These are phyloP conservation scores for Steromphala cineraria DNA, from an alignment of 2,888 invertebrate genomes.

Conservation along the genomic window DNA sequence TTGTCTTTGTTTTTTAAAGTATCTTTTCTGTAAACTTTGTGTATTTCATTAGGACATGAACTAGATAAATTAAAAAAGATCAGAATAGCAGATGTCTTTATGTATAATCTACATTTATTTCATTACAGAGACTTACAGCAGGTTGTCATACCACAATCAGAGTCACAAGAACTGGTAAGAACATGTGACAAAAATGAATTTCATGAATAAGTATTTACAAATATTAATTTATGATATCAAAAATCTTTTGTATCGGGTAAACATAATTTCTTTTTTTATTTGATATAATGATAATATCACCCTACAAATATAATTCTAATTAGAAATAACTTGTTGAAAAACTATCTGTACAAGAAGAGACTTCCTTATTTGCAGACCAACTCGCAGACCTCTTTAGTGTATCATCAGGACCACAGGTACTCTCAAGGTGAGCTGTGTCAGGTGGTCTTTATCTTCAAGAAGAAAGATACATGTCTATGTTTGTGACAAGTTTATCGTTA, in stretches of 20 bases:
- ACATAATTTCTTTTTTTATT: too few species aligned
- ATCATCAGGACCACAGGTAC: slow-evolving; percentile 54
- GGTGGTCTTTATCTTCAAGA: too few species aligned
- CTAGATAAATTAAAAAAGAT: too few species aligned
- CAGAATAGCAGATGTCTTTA: too few species aligned
- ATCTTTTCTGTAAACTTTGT: too few species aligned
- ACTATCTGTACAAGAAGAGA: background rate
- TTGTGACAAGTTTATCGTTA: too few species aligned
- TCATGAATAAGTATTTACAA: slow-evolving; percentile 15
- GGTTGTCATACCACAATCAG: slow-evolving; percentile 44
- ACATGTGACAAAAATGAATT: too few species aligned
- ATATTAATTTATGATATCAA: slow-evolving; percentile 43
- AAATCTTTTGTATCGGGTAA: too few species aligned
- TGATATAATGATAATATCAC: too few species aligned
- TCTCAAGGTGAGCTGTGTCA: slow-evolving; percentile 58
- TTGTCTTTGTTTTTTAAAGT: too few species aligned
- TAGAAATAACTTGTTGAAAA: background rate
- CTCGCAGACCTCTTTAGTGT: slow-evolving; percentile 60
- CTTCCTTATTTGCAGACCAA: slow-evolving; percentile 47
- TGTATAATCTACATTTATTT: background rate
- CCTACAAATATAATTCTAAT: background rate
- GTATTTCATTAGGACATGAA: too few species aligned
- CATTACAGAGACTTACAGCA: slow-evolving; percentile 54
- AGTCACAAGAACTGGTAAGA: slow-evolving; percentile 51
- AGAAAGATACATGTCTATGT: too few species aligned